Conservation (phyloP, 2,797 vertebrate genomes). For the Gadopsis marmoratus region DNA sequence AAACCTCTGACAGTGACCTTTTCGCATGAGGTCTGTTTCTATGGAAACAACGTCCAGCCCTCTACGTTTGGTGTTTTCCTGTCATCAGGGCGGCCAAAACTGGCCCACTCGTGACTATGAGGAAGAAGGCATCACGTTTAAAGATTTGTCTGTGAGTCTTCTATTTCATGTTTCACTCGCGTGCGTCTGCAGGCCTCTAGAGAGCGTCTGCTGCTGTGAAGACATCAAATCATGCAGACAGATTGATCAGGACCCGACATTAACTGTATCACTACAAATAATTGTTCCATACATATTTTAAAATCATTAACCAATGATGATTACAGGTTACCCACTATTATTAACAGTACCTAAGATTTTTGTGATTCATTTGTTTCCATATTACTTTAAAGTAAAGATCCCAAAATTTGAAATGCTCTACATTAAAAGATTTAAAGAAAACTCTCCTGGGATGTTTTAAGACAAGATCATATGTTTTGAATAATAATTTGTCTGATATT, state of each 20-base stretch:
- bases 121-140: conserved; percentile 43
- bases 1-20: conserved; percentile 95
- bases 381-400: not conserved
- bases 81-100: conserved; percentile 64
- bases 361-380: not conserved
- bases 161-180: conserved; percentile 16
- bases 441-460: not conserved
- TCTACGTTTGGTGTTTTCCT: conserved; percentile 67
- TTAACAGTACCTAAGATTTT: not conserved
- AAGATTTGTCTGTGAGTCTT: conserved; percentile 32
- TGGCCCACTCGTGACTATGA: conserved; percentile 64
- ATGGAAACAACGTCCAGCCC: conserved; percentile 90
- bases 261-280: not conserved
- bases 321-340: not conserved
- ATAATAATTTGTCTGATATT: too few relatives aligned
- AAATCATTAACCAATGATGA: not conserved
- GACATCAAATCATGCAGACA: not conserved
- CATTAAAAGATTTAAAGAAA: not conserved
- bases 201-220: conserved; percentile 1
- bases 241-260: not conserved
- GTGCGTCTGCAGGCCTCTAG: conserved; percentile 11
- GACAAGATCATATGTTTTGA: too few relatives aligned
- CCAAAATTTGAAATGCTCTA: not conserved
- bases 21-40: conserved; percentile 94
- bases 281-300: not conserved